Conservation (phyloP, 1,140 invertebrate species). For the Trichomalopsis sarcophagae region DNA sequence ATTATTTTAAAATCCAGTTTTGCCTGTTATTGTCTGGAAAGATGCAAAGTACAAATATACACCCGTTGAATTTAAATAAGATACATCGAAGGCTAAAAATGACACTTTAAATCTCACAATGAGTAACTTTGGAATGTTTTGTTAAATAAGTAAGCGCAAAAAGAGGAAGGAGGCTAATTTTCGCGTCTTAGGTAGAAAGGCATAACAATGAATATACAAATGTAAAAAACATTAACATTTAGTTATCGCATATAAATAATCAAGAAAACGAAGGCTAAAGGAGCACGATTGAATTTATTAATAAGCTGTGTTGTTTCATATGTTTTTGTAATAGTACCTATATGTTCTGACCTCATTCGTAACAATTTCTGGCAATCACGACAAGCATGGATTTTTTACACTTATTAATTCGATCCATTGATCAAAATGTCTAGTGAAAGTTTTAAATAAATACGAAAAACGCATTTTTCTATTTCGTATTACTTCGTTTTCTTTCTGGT, state of each 20-base stretch:
- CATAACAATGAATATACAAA: slow-evolving; percentile 41
- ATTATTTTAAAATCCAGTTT: background rate
- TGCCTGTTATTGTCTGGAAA: slow-evolving; percentile 32
- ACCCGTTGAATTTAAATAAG: background rate
- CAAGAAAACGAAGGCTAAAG: slow-evolving; percentile 16
- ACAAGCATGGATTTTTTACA: background rate
- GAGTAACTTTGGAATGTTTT: slow-evolving; percentile 20
- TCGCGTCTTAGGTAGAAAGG: background rate
- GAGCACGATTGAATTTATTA: background rate
- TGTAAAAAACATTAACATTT: slow-evolving; percentile 40
- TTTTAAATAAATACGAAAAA: background rate
- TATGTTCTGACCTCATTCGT: background rate
- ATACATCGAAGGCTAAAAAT: background rate
- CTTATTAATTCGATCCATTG: background rate
- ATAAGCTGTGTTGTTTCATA: background rate
- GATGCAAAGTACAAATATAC: slow-evolving; percentile 35
- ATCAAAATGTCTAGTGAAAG: background rate
- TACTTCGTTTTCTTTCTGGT: background rate
- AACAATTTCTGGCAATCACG: background rate
- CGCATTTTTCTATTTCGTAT: background rate
- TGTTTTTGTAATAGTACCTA: too few relatives aligned
- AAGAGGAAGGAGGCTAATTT: background rate
- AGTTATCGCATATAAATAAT: slow-evolving; percentile 29
- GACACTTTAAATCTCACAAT: background rate
- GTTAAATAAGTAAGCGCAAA: background rate